Conservation (phyloP, 2,797 vertebrate genomes). For the Lates japonicus region DNA sequence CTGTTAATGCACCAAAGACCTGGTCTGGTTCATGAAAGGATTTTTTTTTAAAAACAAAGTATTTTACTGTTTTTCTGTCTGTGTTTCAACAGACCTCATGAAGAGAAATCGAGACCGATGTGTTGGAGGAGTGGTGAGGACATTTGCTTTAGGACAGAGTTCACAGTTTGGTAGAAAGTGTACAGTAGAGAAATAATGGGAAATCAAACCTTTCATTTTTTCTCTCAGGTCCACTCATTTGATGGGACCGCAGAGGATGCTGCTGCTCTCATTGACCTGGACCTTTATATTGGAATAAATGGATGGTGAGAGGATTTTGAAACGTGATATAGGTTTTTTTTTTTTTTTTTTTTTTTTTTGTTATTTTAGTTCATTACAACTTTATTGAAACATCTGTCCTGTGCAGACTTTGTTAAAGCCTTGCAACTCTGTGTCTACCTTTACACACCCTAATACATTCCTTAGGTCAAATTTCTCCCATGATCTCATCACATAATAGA, state of each 20-base stretch:
- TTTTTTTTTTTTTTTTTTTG: too few relatives aligned
- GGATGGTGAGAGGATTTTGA: slow-evolving; percentile 89
- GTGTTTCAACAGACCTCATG: slow-evolving; percentile 90
- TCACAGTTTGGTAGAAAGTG: not conserved
- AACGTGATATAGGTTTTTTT: too few relatives aligned
- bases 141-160: not conserved
- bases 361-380: too few relatives aligned
- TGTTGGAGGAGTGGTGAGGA: slow-evolving; percentile 93
- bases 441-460: too few relatives aligned
- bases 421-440: too few relatives aligned
- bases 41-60: not conserved
- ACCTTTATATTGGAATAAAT: slow-evolving; percentile 96
- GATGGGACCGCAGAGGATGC: slow-evolving; percentile 94
- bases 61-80: not conserved
- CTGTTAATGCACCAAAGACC: not conserved
- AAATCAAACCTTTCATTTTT: not conserved
- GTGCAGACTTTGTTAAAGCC: too few relatives aligned
- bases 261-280: slow-evolving; percentile 90
- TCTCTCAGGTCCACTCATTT: slow-evolving; percentile 94
- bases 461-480: not conserved
- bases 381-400: too few relatives aligned
- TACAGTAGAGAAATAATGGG: not conserved
- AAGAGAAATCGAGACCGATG: slow-evolving; percentile 92
- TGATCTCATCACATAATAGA: not conserved
- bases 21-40: fast-evolving